Evolutionary conservation across 2,888 invertebrate genomes (phyloP).

Genomic region (Anthophora plumipes): DNA sequence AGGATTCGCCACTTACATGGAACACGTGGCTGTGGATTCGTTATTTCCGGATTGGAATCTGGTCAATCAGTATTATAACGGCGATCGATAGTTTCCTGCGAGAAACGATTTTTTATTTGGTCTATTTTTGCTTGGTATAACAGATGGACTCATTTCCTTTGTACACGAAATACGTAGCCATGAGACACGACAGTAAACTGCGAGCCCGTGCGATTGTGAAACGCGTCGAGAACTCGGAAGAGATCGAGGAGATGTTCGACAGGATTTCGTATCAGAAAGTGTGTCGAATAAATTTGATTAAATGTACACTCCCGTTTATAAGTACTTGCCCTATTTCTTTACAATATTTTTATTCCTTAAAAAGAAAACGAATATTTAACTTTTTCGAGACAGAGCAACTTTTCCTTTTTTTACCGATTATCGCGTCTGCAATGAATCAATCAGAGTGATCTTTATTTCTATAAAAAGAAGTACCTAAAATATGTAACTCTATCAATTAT

Average conservation of each 20-base stretch:
- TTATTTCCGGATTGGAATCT: conserved; percentile 70
- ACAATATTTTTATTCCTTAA: no score
- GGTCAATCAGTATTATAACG: conserved; percentile 16
- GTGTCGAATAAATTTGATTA: background rate
- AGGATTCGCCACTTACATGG: conserved; percentile 62
- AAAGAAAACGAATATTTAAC: no score
- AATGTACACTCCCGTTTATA: no score
- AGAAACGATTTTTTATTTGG: no score
- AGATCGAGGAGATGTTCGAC: conserved; percentile 71
- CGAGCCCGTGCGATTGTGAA: conserved; percentile 64
- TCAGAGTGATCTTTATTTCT: no score
- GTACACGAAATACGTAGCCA: conserved; percentile 66
- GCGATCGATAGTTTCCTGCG: background rate
- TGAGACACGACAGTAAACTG: conserved; percentile 64
- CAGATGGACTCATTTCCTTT: conserved; percentile 66
- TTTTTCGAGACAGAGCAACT: no score
- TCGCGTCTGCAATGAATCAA: no score
- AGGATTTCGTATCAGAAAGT: conserved; percentile 72
- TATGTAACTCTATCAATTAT: no score
- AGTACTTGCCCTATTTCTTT: no score
- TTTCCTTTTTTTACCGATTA: no score
- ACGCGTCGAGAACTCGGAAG: conserved; percentile 49
- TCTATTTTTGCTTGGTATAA: no score
- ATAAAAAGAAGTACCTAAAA: no score
- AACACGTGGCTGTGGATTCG: conserved; percentile 46